These are phyloP conservation scores for Chrysodeixis includens DNA, from an alignment of 2,888 invertebrate genomes.

Conservation along the genomic window DNA sequence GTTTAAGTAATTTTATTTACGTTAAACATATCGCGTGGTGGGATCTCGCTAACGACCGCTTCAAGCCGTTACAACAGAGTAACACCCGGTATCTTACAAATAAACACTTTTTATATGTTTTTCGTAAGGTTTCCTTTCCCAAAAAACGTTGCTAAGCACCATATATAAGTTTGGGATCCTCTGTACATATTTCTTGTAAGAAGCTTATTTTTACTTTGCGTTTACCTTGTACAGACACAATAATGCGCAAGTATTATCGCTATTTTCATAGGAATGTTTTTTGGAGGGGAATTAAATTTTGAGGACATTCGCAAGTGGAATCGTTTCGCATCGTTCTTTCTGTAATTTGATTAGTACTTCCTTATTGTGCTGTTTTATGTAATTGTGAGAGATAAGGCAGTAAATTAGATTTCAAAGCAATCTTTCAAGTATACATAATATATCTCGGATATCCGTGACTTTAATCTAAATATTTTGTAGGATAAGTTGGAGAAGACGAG, in stretches of 20 bases:
- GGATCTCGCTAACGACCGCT: conserved; percentile 67
- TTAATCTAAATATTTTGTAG: neutral
- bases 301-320: neutral
- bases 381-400: neutral
- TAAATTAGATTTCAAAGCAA: neutral
- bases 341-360: neutral
- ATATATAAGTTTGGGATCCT: conserved; percentile 41
- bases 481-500: conserved; percentile 19
- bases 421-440: neutral
- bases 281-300: neutral
- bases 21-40: conserved; percentile 62
- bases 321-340: neutral
- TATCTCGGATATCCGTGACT: neutral
- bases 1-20: conserved; percentile 66
- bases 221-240: conserved; percentile 42
- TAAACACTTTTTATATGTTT: conserved; percentile 52
- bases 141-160: conserved; percentile 36
- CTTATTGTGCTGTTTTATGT: too few relatives aligned
- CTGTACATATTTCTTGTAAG: conserved; percentile 55
- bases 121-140: conserved; percentile 40
- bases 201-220: conserved; percentile 55
- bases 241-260: conserved; percentile 22
- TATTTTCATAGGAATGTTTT: conserved; percentile 15
- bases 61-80: conserved; percentile 63
- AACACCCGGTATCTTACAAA: conserved; percentile 57